Conservation (phyloP, 2,113 vertebrate species). For the Microtus richardsoni region DNA sequence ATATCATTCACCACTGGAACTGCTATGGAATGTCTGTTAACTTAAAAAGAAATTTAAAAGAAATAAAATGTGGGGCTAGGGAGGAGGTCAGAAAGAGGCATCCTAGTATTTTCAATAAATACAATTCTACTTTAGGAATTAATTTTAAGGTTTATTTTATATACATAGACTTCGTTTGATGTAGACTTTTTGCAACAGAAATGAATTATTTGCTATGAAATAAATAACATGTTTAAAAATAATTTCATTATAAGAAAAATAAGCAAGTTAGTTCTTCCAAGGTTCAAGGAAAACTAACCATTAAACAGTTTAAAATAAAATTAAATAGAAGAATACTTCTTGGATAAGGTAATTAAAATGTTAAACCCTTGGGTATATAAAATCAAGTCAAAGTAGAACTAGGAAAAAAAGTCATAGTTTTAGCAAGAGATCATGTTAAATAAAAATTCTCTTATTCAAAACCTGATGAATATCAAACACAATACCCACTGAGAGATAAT, state of each 20-base stretch:
- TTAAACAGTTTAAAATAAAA: neutral
- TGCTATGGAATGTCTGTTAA: neutral
- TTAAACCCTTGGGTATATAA: neutral
- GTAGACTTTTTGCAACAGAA: neutral
- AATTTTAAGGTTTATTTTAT: neutral
- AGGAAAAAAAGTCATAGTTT: neutral
- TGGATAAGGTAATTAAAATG: neutral
- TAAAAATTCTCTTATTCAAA: neutral
- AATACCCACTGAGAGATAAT: neutral
- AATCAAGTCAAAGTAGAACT: neutral
- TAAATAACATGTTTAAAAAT: neutral
- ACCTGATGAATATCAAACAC: neutral
- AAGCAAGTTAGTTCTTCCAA: neutral
- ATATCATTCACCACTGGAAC: neutral
- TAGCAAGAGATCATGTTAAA: neutral
- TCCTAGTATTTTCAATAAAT: neutral
- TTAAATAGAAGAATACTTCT: neutral
- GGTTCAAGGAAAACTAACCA: neutral
- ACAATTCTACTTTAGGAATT: neutral
- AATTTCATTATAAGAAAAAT: neutral
- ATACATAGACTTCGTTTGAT: neutral
- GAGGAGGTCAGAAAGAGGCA: neutral
- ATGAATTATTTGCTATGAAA: neutral
- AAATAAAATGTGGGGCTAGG: neutral
- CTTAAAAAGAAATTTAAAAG: conserved; percentile 38